Base-by-base conservation (phyloP, 2,797 vertebrate genomes). In the Sorex maritimensis region DNA sequence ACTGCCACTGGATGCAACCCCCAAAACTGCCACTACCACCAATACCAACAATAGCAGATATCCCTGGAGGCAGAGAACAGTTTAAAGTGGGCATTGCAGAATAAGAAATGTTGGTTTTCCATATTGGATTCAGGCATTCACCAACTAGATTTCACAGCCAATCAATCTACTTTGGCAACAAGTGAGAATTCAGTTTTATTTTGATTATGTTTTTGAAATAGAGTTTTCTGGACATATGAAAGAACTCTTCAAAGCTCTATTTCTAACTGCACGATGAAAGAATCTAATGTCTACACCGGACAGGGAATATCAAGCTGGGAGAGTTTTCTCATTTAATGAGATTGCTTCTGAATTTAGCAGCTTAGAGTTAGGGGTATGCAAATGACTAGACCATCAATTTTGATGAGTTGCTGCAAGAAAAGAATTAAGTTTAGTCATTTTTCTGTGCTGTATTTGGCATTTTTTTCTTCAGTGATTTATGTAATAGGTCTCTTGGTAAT, bases 181-280 rank as follows among this genome's bases (percentile, higher is more conserved):
- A 73, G n/a, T 55, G 49, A 80, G 34, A 93, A 19, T 55, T 91
- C 8, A 49, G 13, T 61, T 88, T 93, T 78, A 67, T 78, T 91
- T 89, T 92, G 34, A 92, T 49, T 68, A 61, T 68, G 26, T 86
- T 94, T 92, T 82, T 71, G 63, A 94, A 90, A 63, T 41, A 28
- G 65, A 95, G 46, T 19, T 61, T 88, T 73, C 83, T 88, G 15
- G 1, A 90, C 68, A 21, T 21, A 38, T 78, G 71, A 93, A 94
- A 72, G n/a, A 83, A 79, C 90, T 74, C 88, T 79, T 52, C 19
- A 41, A 74, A 81, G 13, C 38, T 90, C 80, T 82, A 86, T 73
- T 52, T 68, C 49, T 52, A 52, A 52, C 49, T 75, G 46, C 34
- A 81, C 41, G 58, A 19, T n/a, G 79, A 85, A 90, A 88, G 89